Evolutionary conservation across 2,797 vertebrate genomes (phyloP), one percentile per base, ranked within the genome.

Genomic region (Macropodus opercularis): DNA sequence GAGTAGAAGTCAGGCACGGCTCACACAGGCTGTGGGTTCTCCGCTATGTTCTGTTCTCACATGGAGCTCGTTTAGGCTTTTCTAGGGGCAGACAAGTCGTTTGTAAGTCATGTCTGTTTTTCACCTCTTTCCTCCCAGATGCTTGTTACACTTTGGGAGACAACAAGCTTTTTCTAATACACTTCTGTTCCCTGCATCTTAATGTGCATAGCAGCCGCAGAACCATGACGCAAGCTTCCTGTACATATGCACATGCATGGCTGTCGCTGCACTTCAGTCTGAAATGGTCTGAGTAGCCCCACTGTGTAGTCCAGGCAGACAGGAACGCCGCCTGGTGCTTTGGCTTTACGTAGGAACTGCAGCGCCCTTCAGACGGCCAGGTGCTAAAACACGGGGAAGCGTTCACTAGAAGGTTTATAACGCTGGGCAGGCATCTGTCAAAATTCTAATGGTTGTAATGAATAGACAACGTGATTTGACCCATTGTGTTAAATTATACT

Each of bases 11-110:
- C n/a, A n/a, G n/a, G n/a, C n/a, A n/a, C n/a, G n/a, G n/a, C n/a
- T n/a, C n/a, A n/a, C n/a, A 56, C 48, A 64, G 62, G 44, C 55
- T 67, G 15, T 38, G 35, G 44, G 47, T n/a, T 24, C 34, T 44
- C 24, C 41, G 1, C 26, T 41, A 21, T 46, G 21, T 52, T 71
- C 70, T 44, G 41, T 58, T 19, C 51, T 52, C 47, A 48, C 17
- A 6, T 31, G 17, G 23, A 36, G 23, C 29, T 24, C 8, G 42
- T 65, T 55, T 27, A n/a, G 44, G n/a, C 39, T 54, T 31, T 39
- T 49, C 8, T 2, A 12, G 13, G 14, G 21, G 27, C 56, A 59
- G 32, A 46, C 65, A 42, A 57, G 29, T n/a, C 56, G 52, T 48
- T 6, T 26, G 54, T 26, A 47, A 63, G 22, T 27, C 17, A 15